Base-by-base conservation (phyloP, 2,113 vertebrate genomes). In the Pogonocichla stellata region DNA sequence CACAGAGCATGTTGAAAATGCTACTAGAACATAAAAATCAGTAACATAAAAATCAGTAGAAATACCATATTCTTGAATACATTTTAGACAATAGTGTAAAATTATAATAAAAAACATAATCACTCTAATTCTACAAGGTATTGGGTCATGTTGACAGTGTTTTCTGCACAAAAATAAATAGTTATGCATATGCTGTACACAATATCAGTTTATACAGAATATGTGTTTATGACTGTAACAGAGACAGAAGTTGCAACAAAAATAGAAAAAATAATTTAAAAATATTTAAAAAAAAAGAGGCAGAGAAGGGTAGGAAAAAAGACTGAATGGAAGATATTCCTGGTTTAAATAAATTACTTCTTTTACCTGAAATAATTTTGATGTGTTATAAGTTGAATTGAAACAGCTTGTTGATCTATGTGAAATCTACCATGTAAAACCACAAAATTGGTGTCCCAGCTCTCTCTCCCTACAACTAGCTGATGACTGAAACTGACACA, bases 371-470 rank as follows among this genome's bases (percentile, higher is more conserved):
- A 56, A 17, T 4, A 57, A 58, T 38, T 83, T 17, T 90, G 34
- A 25, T 5, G 2, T 53, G 7, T n/a, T 61, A 33, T 9, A 50
- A 12, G 5, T 12, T 24, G 9, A 53, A 24, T 18, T 64, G 50
- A 51, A 93, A 45, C 25, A 31, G 10, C 19, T 73, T 66, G 10
- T n/a, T 56, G 17, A 15, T 51, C 26, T 69, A 5, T 48, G 9
- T 53, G 48, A 78, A 73, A 36, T 62, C 10, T 53, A 51, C 14
- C 2, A 0, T 48, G 20, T 64, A 80, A 51, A 61, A 40, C 8
- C 3, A 10, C 1, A 3, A 16, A 75, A 61, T 4, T 40, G 8
- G 3, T 19, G 9, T 71, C 42, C 22, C 34, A 22, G 3, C 29
- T 50, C 25, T 64, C 3, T 62, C 15, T 47, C 25, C 19, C 8